Percentiles rank a stretch among this genome's conserved stretches.
These are phyloP conservation scores for Drosophila niveifrons DNA, from an alignment of 2,888 invertebrate genomes.

Conservation along the genomic window DNA sequence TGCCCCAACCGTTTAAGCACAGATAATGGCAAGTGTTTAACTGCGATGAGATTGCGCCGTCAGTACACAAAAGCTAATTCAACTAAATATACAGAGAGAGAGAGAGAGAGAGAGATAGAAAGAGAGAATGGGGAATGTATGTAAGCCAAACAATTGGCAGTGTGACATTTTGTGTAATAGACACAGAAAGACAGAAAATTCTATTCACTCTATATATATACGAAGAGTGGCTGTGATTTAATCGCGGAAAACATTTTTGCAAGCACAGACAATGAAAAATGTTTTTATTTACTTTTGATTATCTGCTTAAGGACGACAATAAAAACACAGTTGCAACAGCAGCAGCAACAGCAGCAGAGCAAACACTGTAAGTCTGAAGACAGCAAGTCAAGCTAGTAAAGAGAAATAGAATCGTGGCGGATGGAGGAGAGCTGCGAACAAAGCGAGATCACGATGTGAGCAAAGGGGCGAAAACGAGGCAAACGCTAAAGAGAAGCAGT, in stretches of 20 bases:
- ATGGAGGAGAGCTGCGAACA: not conserved
- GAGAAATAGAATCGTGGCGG: not conserved
- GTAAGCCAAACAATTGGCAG: constrained; percentile 34
- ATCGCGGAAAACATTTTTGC: constrained; percentile 33
- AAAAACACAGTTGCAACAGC: constrained; percentile 34
- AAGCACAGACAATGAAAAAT: constrained; percentile 42
- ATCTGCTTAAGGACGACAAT: constrained; percentile 47
- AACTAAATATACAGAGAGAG: not conserved
- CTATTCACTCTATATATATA: constrained; percentile 45
- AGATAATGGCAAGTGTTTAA: constrained; percentile 1
- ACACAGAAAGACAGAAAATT: constrained; percentile 21
- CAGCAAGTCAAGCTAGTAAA: not conserved
- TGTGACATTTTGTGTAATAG: not conserved
- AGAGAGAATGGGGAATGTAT: not conserved
- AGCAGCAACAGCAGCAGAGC: constrained; percentile 4
- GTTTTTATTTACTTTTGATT: constrained; percentile 63
- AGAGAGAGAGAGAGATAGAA: too few species aligned
- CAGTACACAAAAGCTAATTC: constrained; percentile 6
- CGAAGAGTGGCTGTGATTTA: constrained; percentile 28
- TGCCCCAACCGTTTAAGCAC: constrained; percentile 15
- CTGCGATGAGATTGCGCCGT: not conserved
- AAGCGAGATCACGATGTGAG: not conserved
- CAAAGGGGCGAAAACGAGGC: not conserved
- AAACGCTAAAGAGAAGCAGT: not conserved
- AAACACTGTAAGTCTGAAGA: constrained; percentile 7